Evolutionary conservation across 35 echinoderm and acorn worm species (phyloP).

Genomic region (Ophioderma brevispina): DNA sequence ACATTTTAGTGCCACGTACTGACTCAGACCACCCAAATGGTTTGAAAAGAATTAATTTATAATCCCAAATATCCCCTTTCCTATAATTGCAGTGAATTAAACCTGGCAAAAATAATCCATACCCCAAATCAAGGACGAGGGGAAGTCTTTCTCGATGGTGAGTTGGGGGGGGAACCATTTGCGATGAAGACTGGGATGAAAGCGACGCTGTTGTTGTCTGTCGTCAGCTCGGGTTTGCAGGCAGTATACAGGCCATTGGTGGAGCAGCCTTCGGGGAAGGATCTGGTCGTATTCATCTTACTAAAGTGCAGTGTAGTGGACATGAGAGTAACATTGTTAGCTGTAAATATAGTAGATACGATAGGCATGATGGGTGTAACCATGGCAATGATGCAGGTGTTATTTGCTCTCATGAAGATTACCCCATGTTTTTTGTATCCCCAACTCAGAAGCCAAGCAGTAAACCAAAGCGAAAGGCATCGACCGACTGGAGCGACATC

Average conservation of each 20-base stretch:
- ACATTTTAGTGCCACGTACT: no score
- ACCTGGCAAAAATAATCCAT: no score
- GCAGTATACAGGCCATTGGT: not conserved
- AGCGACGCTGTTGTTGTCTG: not conserved
- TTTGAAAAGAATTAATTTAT: no score
- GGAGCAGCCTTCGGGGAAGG: not conserved
- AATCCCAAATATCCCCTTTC: no score
- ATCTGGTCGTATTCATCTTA: not conserved
- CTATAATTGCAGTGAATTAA: no score
- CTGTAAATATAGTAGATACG: not conserved
- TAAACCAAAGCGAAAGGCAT: not conserved
- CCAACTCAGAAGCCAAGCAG: not conserved
- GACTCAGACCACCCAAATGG: no score
- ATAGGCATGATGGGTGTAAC: not conserved
- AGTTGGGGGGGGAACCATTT: conserved; percentile 1
- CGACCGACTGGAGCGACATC: not conserved
- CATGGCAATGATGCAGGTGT: conserved; percentile 10
- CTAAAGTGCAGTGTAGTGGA: conserved; percentile 2
- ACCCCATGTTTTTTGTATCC: not conserved
- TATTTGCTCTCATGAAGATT: not conserved
- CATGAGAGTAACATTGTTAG: not conserved
- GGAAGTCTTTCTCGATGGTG: not conserved
- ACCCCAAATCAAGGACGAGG: not conserved
- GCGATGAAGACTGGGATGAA: not conserved
- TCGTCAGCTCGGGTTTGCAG: not conserved